A percentile compares a stretch with the other conserved stretches of the same genome.
Conservation (phyloP, 1,140 invertebrate species). For the Bilobella aurantiaca region DNA sequence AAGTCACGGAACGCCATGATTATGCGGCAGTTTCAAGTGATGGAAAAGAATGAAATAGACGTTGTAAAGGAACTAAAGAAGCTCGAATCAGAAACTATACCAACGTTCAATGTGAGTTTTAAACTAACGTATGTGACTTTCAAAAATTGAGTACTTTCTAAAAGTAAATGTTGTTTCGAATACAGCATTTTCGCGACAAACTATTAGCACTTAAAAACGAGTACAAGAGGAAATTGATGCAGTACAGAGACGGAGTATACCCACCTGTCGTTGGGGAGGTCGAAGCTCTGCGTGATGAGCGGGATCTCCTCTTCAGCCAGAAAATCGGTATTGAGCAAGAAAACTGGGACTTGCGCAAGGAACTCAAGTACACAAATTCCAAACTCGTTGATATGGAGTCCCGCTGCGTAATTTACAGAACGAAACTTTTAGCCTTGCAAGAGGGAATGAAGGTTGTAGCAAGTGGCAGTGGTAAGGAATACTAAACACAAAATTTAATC, state of each 20-base stretch:
- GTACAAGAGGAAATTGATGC: constrained; percentile 19
- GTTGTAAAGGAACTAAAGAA: constrained; percentile 18
- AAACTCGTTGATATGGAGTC: constrained; percentile 15
- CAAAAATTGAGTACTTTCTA: too few species aligned
- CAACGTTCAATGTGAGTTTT: constrained; percentile 17
- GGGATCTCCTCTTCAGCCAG: constrained; percentile 8
- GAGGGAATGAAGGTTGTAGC: not conserved
- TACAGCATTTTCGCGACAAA: constrained; percentile 19
- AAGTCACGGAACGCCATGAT: constrained; percentile 19
- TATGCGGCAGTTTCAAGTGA: constrained; percentile 15
- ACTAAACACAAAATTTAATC: too few species aligned
- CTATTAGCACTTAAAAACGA: constrained; percentile 13
- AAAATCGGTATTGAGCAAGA: constrained; percentile 21
- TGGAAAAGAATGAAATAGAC: constrained; percentile 19
- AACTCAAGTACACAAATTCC: constrained; percentile 19
- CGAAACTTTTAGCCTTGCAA: constrained; percentile 11
- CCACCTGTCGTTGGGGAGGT: not conserved
- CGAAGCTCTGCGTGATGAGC: constrained; percentile 22
- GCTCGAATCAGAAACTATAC: constrained; percentile 15
- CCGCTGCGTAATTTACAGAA: constrained; percentile 16
- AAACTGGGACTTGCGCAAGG: constrained; percentile 7
- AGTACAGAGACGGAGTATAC: constrained; percentile 9
- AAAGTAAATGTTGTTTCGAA: too few species aligned
- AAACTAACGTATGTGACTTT: too few species aligned
- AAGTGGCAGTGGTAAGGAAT: too few species aligned